Evolutionary conservation across 1,140 invertebrate genomes (phyloP).

Genomic region (Drosophila albomicans): DNA sequence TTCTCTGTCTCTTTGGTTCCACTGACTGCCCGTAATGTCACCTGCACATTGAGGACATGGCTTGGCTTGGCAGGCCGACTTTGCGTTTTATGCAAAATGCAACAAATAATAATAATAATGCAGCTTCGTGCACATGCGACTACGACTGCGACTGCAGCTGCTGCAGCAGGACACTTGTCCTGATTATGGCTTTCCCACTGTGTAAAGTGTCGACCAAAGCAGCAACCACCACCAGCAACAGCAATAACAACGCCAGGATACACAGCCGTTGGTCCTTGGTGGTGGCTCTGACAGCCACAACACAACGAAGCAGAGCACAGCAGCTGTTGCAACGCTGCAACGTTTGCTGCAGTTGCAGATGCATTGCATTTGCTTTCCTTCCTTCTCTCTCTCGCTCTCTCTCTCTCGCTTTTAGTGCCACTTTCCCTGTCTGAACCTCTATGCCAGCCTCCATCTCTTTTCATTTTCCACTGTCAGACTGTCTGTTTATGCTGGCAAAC

Average conservation of each 20-base stretch:
- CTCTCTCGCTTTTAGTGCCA: not conserved
- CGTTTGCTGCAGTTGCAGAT: slow-evolving; percentile 54
- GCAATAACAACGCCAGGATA: slow-evolving; percentile 41
- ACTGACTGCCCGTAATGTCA: slow-evolving; percentile 56
- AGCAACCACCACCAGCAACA: slow-evolving; percentile 51
- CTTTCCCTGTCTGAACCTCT: not conserved
- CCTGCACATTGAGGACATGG: slow-evolving; percentile 60
- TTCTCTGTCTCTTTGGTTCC: slow-evolving; percentile 15
- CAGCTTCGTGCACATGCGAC: slow-evolving; percentile 51
- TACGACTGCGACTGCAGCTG: slow-evolving; percentile 4
- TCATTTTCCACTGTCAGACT: not conserved
- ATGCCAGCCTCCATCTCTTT: slow-evolving; percentile 5
- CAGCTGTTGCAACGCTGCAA: slow-evolving; percentile 48
- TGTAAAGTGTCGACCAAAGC: slow-evolving; percentile 48
- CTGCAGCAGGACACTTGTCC: slow-evolving; percentile 73
- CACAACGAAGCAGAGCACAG: slow-evolving; percentile 20
- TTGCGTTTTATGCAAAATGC: slow-evolving; percentile 48
- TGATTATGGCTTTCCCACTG: slow-evolving; percentile 70
- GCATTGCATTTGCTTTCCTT: slow-evolving; percentile 52
- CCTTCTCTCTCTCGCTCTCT: not conserved
- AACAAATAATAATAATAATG: slow-evolving; percentile 74
- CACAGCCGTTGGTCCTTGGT: slow-evolving; percentile 33
- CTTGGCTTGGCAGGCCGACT: slow-evolving; percentile 10
- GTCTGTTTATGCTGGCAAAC: slow-evolving; percentile 56
- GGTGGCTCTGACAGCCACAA: slow-evolving; percentile 39